Base-by-base conservation (phyloP, 1,140 invertebrate genomes). In the Solenopsis fugax region DNA sequence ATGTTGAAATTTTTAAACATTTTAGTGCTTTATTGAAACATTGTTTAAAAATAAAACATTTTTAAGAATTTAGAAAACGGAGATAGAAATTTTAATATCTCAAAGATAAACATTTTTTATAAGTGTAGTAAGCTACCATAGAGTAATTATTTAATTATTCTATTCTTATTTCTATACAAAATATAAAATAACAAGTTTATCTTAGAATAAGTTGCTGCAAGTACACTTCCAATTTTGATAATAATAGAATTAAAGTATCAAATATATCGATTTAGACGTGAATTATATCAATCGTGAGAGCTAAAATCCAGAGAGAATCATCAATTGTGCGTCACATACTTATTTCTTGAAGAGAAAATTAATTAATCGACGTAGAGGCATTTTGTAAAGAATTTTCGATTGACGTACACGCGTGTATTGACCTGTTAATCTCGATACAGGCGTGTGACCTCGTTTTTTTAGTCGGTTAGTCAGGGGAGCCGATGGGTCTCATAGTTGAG, bases 381-480 rank as follows among this genome's bases (percentile, higher is more conserved):
- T 56, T n/a, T 82, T 37, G 0, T 58, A 29, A 12, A 62, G 80
- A 34, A 82, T 82, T 82, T 82, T 12, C 0, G n/a, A 80, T 50
- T 37, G 65, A 58, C 21, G 21, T 56, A 50, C 65, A 58, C 24
- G 65, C 24, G 76, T 50, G 21, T 50, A 71, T 81, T 45, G 75
- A 67, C 29, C 16, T 21, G 29, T 45, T 65, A 65, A 37, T 13
- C 12, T 45, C 37, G 18, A 56, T 16, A 10, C 48, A 24, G 50
- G 37, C 24, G 16, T 71, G 9, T 18, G 52, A 72, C 78, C 69
- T 73, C 29, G 67, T 82, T 64, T 84, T 60, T 62, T 84, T 73
- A 73, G 13, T 50, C 41, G 69, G 18, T 6, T 72, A 64, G 41
- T 7, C 45, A n/a, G 9, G 54, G 29, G 13, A 54, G 52, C 37